phyloP scores from a whole-genome alignment of 2,888 invertebrate genomes.

The Chorisops tibialis region DNA sequence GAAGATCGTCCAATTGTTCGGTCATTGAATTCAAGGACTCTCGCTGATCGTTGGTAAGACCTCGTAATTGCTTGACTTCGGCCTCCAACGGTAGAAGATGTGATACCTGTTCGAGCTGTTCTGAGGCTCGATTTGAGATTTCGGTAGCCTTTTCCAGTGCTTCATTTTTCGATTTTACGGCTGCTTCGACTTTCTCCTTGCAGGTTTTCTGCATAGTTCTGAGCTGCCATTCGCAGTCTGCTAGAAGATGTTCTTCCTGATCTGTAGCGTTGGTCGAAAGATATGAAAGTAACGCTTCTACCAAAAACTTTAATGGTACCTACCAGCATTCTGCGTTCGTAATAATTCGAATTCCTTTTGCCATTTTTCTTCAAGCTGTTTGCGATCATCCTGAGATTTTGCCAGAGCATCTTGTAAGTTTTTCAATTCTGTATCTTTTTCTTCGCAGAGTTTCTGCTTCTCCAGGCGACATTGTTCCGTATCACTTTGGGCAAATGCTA shows the following conservation, averaged over 20 bases:
- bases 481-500: slow-evolving; percentile 46
- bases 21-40: slow-evolving; percentile 54
- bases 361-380: slow-evolving; percentile 59
- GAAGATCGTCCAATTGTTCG: slow-evolving; percentile 57
- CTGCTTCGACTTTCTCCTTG: slow-evolving; percentile 61
- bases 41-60: slow-evolving; percentile 58
- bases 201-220: slow-evolving; percentile 70
- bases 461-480: slow-evolving; percentile 45
- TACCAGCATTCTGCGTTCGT: slow-evolving; percentile 59
- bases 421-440: slow-evolving; percentile 56
- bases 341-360: slow-evolving; percentile 63
- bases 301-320: neutral
- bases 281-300: neutral
- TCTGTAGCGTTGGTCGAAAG: slow-evolving; percentile 42
- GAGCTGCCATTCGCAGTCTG: slow-evolving; percentile 82
- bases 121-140: slow-evolving; percentile 42
- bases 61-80: slow-evolving; percentile 58
- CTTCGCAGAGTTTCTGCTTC: slow-evolving; percentile 52
- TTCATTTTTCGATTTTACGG: slow-evolving; percentile 59
- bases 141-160: slow-evolving; percentile 51
- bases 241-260: slow-evolving; percentile 69
- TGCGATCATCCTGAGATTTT: slow-evolving; percentile 58
- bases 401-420: slow-evolving; percentile 58
- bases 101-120: slow-evolving; percentile 48
- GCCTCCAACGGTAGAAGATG: slow-evolving; percentile 57